These are phyloP conservation scores for Tetrax tetrax DNA, from an alignment of 2,113 vertebrate genomes.

Conservation along the genomic window DNA sequence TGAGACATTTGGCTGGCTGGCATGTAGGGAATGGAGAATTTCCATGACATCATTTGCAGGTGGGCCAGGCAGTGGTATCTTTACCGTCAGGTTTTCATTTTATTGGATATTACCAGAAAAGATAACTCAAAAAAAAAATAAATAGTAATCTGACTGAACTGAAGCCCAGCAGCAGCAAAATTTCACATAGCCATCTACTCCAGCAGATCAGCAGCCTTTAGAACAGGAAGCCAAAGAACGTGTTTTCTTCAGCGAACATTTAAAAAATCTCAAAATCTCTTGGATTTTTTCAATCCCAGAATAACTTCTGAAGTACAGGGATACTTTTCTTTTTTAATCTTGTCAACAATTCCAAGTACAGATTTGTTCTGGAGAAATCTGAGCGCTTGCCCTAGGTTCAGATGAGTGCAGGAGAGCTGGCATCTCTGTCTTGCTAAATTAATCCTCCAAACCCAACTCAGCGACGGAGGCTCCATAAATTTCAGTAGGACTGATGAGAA, in stretches of 20 bases:
- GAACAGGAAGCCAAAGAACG: not conserved
- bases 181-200: not conserved
- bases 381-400: not conserved
- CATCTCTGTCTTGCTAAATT: not conserved
- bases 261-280: not conserved
- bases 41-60: constrained; percentile 77
- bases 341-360: not conserved
- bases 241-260: not conserved
- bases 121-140: not conserved
- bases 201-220: not conserved
- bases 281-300: not conserved
- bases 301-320: not conserved
- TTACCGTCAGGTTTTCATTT: constrained; percentile 1
- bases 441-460: not conserved
- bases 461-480: not conserved
- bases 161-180: not conserved
- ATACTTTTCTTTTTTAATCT: not conserved
- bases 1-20: constrained; percentile 66
- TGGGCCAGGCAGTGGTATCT: constrained; percentile 56
- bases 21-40: constrained; percentile 61
- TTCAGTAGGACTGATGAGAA: not conserved
- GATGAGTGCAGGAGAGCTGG: not conserved
- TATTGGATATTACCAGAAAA: not conserved
- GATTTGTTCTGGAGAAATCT: not conserved
- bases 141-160: not conserved